Conservation (phyloP, 1,140 invertebrate species). For the Phocides pigmalion region DNA sequence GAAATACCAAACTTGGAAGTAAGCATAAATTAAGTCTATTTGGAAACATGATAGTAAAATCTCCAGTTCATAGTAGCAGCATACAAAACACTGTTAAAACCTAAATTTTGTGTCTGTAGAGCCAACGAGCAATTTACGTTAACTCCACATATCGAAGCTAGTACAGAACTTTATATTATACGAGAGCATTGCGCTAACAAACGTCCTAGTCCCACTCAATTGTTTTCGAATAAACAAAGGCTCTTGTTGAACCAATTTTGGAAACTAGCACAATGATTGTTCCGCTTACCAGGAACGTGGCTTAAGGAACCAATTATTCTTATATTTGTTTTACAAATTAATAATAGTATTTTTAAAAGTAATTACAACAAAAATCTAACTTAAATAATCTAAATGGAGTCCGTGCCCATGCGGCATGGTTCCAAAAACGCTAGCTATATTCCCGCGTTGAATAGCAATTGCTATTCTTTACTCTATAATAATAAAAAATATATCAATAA, state of each 20-base stretch:
- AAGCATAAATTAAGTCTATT: too few species aligned
- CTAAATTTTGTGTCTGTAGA: constrained; percentile 5
- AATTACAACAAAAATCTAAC: too few species aligned
- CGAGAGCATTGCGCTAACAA: constrained; percentile 2
- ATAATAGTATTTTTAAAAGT: too few species aligned
- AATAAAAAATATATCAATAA: too few species aligned
- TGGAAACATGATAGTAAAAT: too few species aligned
- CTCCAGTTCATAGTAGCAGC: neutral
- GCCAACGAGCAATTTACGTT: constrained; percentile 5
- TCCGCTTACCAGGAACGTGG: neutral
- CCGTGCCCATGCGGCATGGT: too few species aligned
- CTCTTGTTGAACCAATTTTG: constrained; percentile 6
- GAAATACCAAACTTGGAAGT: too few species aligned
- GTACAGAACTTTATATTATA: constrained; percentile 1
- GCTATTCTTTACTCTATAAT: too few species aligned
- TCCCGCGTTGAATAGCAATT: too few species aligned
- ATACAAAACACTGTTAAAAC: neutral
- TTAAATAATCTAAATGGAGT: too few species aligned
- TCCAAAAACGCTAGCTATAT: too few species aligned
- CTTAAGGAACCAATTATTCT: neutral
- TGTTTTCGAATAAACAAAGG: constrained; percentile 8
- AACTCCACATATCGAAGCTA: constrained; percentile 2
- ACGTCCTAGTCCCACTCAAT: constrained; percentile 1
- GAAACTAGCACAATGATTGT: constrained; percentile 11
- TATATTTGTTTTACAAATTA: too few species aligned